A percentile compares a stretch with the other conserved stretches of the same genome.
Conservation (phyloP, 1,140 invertebrate genomes). For the Calliphora vicina region DNA sequence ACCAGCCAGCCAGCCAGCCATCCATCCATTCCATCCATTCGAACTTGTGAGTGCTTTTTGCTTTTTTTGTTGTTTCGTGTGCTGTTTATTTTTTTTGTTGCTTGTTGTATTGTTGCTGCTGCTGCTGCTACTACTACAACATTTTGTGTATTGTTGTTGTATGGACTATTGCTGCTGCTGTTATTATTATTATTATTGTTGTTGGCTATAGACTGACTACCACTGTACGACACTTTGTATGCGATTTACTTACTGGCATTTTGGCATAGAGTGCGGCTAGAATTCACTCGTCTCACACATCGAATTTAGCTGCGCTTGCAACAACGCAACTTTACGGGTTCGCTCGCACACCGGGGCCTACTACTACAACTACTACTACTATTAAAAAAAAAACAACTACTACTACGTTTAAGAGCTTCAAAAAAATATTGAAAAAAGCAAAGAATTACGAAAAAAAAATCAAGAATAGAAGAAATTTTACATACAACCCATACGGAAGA, state of each 20-base stretch:
- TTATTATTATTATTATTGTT: neutral
- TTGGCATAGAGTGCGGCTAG: slow-evolving; percentile 27
- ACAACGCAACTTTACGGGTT: slow-evolving; percentile 33
- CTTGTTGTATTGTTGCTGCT: neutral
- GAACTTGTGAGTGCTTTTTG: neutral
- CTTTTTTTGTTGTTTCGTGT: neutral
- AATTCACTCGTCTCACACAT: slow-evolving; percentile 21
- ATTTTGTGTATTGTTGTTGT: neutral
- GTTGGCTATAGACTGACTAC: neutral
- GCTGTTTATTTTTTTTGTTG: neutral
- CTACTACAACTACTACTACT: neutral
- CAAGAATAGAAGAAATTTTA: neutral
- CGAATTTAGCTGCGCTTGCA: slow-evolving; percentile 33
- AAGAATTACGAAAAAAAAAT: slow-evolving; percentile 12
- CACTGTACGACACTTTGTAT: neutral
- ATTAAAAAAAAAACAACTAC: neutral
- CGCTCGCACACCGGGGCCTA: slow-evolving; percentile 6
- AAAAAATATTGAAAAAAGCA: neutral
- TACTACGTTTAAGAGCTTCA: neutral
- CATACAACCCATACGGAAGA: neutral
- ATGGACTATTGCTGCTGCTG: neutral
- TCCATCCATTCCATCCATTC: neutral
- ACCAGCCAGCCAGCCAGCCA: neutral
- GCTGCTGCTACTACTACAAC: neutral
- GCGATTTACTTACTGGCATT: neutral